Base-by-base conservation (phyloP, 1,140 invertebrate species). In the Pseudomyrmex flavicornis region DNA sequence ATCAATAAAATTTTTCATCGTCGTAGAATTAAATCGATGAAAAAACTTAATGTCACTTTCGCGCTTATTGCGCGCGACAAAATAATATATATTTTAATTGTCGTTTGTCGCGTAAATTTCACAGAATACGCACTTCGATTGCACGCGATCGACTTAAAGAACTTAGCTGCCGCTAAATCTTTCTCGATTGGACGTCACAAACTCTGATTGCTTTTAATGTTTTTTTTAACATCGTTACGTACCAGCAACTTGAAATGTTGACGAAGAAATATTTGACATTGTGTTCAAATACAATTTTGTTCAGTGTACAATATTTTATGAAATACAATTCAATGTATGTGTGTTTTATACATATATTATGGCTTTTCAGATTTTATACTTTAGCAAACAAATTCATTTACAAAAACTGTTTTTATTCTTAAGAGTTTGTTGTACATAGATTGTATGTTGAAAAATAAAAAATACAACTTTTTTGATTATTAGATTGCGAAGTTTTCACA, bases 1-100 rank as follows among this genome's bases (percentile, higher is more conserved):
- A 76, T 76, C 62, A 17, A 13, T 66, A 54, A 66, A 52, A 77
- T 77, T 13, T 77, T 48, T 13, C 26, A 46, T 77, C 74, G 26
- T 17, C 26, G 74, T 26, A 44, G 8, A n/a, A 65, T 8, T 66
- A 46, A 2, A 61, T 46, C 8, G 59, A 17, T 35, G 17, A 44
- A 7, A 35, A 54, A 56, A 77, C 22, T 22, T 44, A 77, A 72
- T 65, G 17, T 46, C 62, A 46, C 62, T 46, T 20, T 59, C 26
- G 54, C 54, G 20, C 61, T 75, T 75, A 75, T 46, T 22, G 35
- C 56, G 65, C 20, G 35, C 35, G 35, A 35, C 35, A 35, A 35
- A 35, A 35, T n/a, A n/a, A n/a, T n/a, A n/a, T n/a, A n/a, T 35
- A 35, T 35, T 35, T 5, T 7, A 35, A 35, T 35, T 35, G 4